phyloP scores from a whole-genome alignment of 2,113 vertebrate genomes.

The Leuciscus idus region DNA sequence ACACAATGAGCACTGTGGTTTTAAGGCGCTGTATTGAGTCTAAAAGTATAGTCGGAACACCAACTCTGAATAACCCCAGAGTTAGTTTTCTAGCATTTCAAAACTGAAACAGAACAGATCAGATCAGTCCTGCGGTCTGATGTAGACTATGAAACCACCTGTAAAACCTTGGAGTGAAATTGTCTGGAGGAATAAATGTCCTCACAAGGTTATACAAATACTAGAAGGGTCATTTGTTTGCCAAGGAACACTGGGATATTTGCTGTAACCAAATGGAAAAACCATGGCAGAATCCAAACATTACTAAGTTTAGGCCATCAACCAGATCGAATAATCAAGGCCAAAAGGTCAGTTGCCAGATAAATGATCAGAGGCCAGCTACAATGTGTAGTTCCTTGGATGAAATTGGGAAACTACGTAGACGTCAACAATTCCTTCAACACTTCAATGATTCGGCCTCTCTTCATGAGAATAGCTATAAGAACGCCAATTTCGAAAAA shows the following conservation, averaged over 20 bases:
- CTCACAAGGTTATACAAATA: not conserved
- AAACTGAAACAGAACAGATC: not conserved
- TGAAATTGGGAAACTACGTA: slow-evolving; percentile 1
- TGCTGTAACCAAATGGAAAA: not conserved
- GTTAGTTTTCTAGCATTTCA: not conserved
- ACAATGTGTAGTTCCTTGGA: not conserved
- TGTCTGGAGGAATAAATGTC: not conserved
- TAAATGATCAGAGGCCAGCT: not conserved
- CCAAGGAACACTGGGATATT: not conserved
- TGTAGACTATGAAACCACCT: not conserved
- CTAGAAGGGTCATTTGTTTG: not conserved
- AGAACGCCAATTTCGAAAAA: not conserved
- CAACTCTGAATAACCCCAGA: not conserved
- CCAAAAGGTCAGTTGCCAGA: not conserved
- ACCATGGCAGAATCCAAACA: slow-evolving; percentile 8
- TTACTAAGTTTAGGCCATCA: slow-evolving; percentile 7
- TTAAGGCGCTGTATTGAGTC: not conserved
- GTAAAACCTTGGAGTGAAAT: not conserved
- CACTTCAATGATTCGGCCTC: slow-evolving; percentile 7
- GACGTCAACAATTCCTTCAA: slow-evolving; percentile 9
- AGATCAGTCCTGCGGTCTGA: not conserved
- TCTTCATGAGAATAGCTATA: not conserved
- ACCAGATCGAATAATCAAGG: slow-evolving; percentile 8
- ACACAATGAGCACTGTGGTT: not conserved
- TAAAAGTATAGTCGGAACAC: not conserved